These are phyloP conservation scores for Agonopterix heracliana DNA, from an alignment of 2,888 invertebrate species.

Conservation along the genomic window DNA sequence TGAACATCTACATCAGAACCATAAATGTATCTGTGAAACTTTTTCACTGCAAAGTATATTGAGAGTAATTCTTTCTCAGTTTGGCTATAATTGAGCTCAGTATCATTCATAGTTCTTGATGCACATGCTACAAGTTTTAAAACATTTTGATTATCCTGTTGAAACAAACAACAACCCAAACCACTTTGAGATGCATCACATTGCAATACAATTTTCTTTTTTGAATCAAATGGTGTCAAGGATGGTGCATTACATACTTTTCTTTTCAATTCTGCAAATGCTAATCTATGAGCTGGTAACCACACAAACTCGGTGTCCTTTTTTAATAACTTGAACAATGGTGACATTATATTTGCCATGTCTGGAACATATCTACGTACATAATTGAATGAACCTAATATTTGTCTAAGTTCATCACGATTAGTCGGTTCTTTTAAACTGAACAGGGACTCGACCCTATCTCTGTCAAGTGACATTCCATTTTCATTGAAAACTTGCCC, in stretches of 20 bases:
- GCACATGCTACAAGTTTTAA: too few species aligned
- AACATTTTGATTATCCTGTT: slow-evolving; percentile 1
- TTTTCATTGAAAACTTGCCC: slow-evolving; percentile 9
- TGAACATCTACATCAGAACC: slow-evolving; percentile 5
- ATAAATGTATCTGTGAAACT: slow-evolving; percentile 8
- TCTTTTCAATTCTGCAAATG: slow-evolving; percentile 8
- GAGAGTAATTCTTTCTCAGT: slow-evolving; percentile 8
- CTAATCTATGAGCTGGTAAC: slow-evolving; percentile 11
- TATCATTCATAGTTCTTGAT: slow-evolving; percentile 7
- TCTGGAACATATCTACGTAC: slow-evolving; percentile 14
- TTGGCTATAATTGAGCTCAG: slow-evolving; percentile 9
- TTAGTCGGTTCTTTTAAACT: slow-evolving; percentile 7
- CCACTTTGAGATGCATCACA: slow-evolving; percentile 10
- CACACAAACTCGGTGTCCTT: slow-evolving; percentile 12
- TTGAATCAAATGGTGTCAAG: slow-evolving; percentile 8
- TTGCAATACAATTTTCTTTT: slow-evolving; percentile 8
- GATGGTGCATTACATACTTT: not conserved
- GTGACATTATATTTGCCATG: slow-evolving; percentile 12
- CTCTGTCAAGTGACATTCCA: slow-evolving; percentile 11
- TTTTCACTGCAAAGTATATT: slow-evolving; percentile 3
- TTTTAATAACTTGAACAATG: slow-evolving; percentile 7
- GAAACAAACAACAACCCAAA: slow-evolving; percentile 6
- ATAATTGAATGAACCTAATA: slow-evolving; percentile 10
- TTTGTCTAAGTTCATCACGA: slow-evolving; percentile 10
- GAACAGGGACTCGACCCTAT: slow-evolving; percentile 11